These are phyloP conservation scores for Cataglyphis rosenhaueri DNA, from an alignment of 2,888 invertebrate genomes.

Conservation along the genomic window DNA sequence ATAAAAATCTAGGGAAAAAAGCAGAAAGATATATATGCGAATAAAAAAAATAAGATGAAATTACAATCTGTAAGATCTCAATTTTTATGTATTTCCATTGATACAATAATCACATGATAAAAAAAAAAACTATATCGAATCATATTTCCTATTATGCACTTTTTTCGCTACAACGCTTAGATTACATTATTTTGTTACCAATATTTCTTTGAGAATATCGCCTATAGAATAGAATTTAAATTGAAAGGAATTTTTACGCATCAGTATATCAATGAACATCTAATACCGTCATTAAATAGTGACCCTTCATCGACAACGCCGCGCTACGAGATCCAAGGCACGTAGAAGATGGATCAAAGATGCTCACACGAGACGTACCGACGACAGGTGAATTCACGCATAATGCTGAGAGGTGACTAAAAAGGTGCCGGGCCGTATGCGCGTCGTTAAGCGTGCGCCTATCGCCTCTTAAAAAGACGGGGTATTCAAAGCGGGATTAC, in stretches of 20 bases:
- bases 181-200: background rate
- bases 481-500: conserved; percentile 75
- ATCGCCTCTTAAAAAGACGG: conserved; percentile 63
- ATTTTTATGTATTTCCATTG: background rate
- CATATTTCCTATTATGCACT: background rate
- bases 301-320: conserved; percentile 3
- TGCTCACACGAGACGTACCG: conserved; percentile 23
- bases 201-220: conserved; percentile 3
- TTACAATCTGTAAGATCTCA: background rate
- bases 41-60: background rate
- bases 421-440: conserved; percentile 52
- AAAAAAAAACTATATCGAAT: background rate
- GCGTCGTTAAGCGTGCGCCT: conserved; percentile 56
- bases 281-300: conserved; percentile 22
- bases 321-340: conserved; percentile 2
- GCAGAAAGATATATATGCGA: background rate
- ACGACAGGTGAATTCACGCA: conserved; percentile 65
- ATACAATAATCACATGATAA: background rate
- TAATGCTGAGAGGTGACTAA: conserved; percentile 44
- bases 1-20: background rate
- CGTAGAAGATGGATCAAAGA: conserved; percentile 32
- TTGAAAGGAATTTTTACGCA: conserved; percentile 17
- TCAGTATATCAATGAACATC: conserved; percentile 15
- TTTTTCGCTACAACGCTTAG: background rate
- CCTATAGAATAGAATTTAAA: background rate